phyloP scores from a whole-genome alignment of 2,797 vertebrate species.

The Scleropages formosus region DNA sequence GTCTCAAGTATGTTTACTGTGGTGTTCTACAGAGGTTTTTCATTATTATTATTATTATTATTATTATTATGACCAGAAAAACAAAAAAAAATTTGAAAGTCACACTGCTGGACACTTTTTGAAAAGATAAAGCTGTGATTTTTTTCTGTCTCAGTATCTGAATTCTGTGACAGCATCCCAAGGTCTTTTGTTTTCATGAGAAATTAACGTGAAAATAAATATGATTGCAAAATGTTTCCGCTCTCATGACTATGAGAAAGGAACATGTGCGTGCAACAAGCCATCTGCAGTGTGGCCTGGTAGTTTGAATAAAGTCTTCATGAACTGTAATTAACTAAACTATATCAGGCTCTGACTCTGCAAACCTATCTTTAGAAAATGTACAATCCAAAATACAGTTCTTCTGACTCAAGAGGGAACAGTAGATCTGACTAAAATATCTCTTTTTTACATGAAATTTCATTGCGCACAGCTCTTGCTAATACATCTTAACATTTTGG shows the following conservation, averaged over 20 bases:
- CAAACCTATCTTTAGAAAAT: constrained; percentile 29
- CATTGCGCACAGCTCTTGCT: neutral
- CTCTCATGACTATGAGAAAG: neutral
- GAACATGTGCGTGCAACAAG: neutral
- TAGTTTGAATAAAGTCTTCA: constrained; percentile 60
- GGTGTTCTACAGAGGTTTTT: no score
- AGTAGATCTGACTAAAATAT: neutral
- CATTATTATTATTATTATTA: no score
- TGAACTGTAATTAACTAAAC: constrained; percentile 63
- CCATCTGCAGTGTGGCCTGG: constrained; percentile 21
- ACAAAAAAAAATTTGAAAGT: no score
- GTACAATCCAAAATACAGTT: constrained; percentile 40
- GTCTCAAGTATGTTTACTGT: no score
- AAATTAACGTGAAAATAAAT: neutral
- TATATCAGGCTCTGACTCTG: constrained; percentile 54
- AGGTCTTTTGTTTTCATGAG: no score
- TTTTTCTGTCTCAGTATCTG: neutral
- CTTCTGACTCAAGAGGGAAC: neutral
- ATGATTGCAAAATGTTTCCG: neutral
- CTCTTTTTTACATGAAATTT: neutral
- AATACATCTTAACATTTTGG: neutral
- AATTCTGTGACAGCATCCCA: neutral
- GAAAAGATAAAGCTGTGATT: neutral
- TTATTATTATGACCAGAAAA: no score
- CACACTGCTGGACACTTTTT: no score